A percentile compares a stretch with the other conserved stretches of the same genome.
Conservation (phyloP, 2,888 invertebrate species). For the Ischnus inquisitorius region DNA sequence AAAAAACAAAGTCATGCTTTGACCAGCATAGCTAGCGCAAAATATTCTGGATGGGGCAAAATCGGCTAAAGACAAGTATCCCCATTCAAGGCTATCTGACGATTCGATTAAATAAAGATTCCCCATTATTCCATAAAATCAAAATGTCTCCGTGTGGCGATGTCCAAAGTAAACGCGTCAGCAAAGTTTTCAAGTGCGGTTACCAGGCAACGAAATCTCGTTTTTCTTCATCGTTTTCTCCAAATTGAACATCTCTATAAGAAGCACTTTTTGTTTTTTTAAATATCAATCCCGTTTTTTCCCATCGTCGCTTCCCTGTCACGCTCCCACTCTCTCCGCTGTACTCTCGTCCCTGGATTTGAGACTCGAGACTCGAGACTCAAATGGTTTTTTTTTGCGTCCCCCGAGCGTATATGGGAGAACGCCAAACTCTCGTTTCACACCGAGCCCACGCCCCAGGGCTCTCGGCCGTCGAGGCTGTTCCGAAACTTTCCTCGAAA, state of each 20-base stretch:
- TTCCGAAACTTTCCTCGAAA: slow-evolving; percentile 64
- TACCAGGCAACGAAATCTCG: slow-evolving; percentile 72
- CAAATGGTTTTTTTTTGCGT: slow-evolving; percentile 37
- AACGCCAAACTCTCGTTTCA: slow-evolving; percentile 66
- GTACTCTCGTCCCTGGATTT: slow-evolving; percentile 17
- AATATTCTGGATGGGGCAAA: no score
- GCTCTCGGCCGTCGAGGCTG: slow-evolving; percentile 53
- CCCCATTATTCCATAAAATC: neutral
- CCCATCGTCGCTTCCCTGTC: slow-evolving; percentile 2
- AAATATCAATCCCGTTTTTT: slow-evolving; percentile 28
- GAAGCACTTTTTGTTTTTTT: slow-evolving; percentile 19
- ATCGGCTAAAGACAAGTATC: no score
- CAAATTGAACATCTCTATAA: slow-evolving; percentile 28
- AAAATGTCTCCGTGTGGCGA: slow-evolving; percentile 66
- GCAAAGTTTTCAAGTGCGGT: slow-evolving; percentile 78
- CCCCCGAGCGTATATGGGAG: slow-evolving; percentile 62
- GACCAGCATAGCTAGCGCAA: no score
- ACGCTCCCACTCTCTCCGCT: slow-evolving; percentile 26
- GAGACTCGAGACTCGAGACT: slow-evolving; percentile 39
- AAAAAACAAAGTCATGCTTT: neutral
- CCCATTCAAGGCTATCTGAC: no score
- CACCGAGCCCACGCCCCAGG: slow-evolving; percentile 49
- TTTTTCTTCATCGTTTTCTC: slow-evolving; percentile 36
- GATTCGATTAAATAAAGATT: no score
- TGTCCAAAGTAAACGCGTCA: slow-evolving; percentile 65